Evolutionary conservation across 2,888 invertebrate species (phyloP), one percentile per base, ranked within the genome.

Genomic region (Syritta pipiens): DNA sequence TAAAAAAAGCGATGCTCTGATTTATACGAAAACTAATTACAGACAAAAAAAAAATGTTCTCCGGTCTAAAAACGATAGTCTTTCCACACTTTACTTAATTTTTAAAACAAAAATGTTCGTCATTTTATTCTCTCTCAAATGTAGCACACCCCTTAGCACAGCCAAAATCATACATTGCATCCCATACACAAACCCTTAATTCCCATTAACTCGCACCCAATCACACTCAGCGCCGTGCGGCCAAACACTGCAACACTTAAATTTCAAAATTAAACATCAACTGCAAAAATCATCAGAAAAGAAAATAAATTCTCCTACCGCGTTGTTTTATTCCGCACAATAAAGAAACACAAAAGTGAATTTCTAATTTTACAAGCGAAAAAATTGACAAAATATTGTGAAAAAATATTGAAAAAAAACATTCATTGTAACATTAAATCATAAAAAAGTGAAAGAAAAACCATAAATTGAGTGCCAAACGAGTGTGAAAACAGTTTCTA

Each of bases 261-360:
- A 51, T 77, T 77, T 65, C n/a, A n/a, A 72, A 77, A 77, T 77
- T 53, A 60, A 65, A 77, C 71, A 32, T 72, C 77, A 77, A 77
- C 77, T 72, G 77, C 77, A 77, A 72, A 77, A 77, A 77, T 67
- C 19, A n/a, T n/a, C n/a, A n/a, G n/a, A n/a, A n/a, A n/a, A n/a
- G n/a, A 22, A 76, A 71, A 63, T 51, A 59, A 53, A 59, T 77
- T n/a, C n/a, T n/a, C n/a, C n/a, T n/a, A n/a, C n/a, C 63, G 76
- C 76, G 76, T 77, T 77, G 76, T 63, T 46, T 76, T 69, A 71
- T 62, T 42, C 49, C 24, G n/a, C 9, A n/a, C 4, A n/a, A n/a
- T n/a, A n/a, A n/a, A n/a, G n/a, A n/a, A n/a, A 24, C 3, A 9
- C 22, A 20, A 40, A 28, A 26, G 10, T 68, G 37, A 30, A 37